Base-by-base conservation (phyloP, 2,113 vertebrate species). In the Cricetomys ansorgei region DNA sequence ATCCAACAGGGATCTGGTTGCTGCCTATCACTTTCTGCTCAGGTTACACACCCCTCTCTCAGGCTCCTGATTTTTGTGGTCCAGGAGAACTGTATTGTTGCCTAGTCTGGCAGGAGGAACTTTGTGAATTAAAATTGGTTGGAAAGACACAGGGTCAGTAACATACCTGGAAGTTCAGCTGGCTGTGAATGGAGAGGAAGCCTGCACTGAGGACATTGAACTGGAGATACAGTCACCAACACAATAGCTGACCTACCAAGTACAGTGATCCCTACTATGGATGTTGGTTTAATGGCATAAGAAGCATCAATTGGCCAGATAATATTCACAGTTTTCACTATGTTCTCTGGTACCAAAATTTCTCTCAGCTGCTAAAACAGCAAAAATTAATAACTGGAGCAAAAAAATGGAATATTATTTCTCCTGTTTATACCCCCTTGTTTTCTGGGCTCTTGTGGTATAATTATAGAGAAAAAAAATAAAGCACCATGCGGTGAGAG, bases 381-480 rank as follows among this genome's bases (percentile, higher is more conserved):
- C 16, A 4, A 84, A 67, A 29, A 79, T 4, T 29, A 70, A 5
- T 75, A 64, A 48, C 29, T n/a, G 19, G 23, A 70, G 40, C 55
- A 94, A 95, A 95, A 93, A 40, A 69, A 40, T 4, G 67, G 6
- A 64, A 89, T 34, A 53, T 5, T 10, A 23, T 53, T 9, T 34
- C 21, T 91, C 48, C 29, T 72, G 59, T 75, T 69, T 89, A 53
- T 2, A 75, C 13, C 7, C 21, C 40, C 3, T 72, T 92, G 9
- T 19, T 94, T 93, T 92, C 53, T 77, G 27, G 5, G 65, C 27
- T 48, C 67, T 65, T 34, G 0, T 50, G 7, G 72, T 94, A 15
- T 34, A 77, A 95, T 77, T 93, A 76, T 90, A 45, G 77, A 55
- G 55, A 94, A 95, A 31, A 95, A 31, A 93, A n/a, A 73, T 43